A percentile compares a stretch with the other conserved stretches of the same genome.
Conservation (phyloP, 2,797 vertebrate species). For the Craterocephalus amniculus region DNA sequence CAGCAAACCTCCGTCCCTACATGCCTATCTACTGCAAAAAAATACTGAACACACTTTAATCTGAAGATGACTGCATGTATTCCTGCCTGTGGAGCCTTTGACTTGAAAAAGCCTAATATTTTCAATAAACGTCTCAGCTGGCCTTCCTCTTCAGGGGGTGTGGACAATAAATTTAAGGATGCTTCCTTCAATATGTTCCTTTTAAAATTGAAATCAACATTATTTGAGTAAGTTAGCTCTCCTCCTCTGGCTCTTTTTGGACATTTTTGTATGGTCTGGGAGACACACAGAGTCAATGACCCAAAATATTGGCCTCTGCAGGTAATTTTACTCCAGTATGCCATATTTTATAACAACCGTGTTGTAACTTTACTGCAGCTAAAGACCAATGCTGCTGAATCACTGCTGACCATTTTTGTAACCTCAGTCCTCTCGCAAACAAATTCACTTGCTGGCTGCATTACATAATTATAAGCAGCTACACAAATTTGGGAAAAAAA, state of each 20-base stretch:
- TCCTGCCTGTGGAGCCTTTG: background rate
- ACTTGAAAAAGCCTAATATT: background rate
- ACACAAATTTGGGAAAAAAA: background rate
- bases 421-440: background rate
- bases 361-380: background rate
- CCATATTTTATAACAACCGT: background rate
- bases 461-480: background rate
- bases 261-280: background rate
- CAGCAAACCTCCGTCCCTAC: too few species aligned
- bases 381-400: background rate
- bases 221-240: background rate
- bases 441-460: background rate
- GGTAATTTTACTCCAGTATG: background rate
- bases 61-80: too few species aligned
- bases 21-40: too few species aligned
- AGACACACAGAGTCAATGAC: background rate
- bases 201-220: background rate
- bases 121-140: background rate
- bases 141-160: background rate
- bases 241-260: background rate
- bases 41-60: too few species aligned
- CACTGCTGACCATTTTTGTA: background rate
- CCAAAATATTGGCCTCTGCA: background rate
- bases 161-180: background rate
- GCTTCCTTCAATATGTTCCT: background rate